These are phyloP conservation scores for Cochlearius cochlearius DNA, from an alignment of 2,113 vertebrate species.

Conservation along the genomic window DNA sequence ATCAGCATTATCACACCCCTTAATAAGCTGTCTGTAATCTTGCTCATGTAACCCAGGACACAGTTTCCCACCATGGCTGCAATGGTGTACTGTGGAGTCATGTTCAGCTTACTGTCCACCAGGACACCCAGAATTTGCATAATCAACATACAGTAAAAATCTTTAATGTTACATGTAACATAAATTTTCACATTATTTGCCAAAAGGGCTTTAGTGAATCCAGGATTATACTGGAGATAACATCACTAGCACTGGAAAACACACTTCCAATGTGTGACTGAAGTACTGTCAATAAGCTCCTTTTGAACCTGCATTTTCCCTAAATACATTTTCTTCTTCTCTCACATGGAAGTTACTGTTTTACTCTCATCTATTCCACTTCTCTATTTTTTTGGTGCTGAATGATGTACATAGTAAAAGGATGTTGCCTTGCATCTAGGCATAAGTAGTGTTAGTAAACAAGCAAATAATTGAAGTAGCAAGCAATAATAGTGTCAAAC, in stretches of 20 bases:
- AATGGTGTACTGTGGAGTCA: not conserved
- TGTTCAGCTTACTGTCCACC: not conserved
- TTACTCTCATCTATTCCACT: not conserved
- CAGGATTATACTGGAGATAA: not conserved
- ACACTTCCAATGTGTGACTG: not conserved
- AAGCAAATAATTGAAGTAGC: not conserved
- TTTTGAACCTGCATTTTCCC: not conserved
- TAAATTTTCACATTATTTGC: not conserved
- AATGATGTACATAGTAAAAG: not conserved
- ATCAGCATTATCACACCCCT: not conserved
- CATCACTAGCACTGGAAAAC: not conserved
- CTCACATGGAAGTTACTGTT: not conserved
- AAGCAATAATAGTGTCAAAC: not conserved
- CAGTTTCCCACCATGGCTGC: not conserved
- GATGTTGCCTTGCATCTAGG: not conserved
- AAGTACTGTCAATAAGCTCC: not conserved
- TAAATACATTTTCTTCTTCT: not conserved
- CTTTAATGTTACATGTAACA: not conserved
- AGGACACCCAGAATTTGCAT: not conserved
- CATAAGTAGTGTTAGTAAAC: not conserved
- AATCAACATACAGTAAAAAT: not conserved
- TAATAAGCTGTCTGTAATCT: not conserved
- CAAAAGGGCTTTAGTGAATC: not conserved
- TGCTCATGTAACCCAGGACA: not conserved
- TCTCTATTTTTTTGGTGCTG: not conserved